A percentile compares a stretch with the other conserved stretches of the same genome.
phyloP scores from a whole-genome alignment of 37 sponge, comb jelly and placozoan species.

The Agelas oroides region DNA sequence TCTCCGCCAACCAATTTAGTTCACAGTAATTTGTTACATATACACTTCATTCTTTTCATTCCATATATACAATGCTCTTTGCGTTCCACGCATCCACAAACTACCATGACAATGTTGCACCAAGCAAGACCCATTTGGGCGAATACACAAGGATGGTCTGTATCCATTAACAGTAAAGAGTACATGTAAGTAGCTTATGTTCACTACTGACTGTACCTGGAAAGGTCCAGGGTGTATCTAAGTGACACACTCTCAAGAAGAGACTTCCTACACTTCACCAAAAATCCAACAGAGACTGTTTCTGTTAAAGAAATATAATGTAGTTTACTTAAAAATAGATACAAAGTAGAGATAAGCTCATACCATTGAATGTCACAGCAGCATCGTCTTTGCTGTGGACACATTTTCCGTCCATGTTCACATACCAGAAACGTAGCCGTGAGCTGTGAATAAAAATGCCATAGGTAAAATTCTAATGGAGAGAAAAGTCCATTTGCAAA shows the following conservation, averaged over 20 bases:
- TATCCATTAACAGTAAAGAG: too few species aligned
- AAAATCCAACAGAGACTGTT: slow-evolving; percentile 35
- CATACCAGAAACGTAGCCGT: slow-evolving; percentile 51
- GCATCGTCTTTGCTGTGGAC: slow-evolving; percentile 69
- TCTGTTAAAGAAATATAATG: neutral
- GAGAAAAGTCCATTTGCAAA: too few species aligned
- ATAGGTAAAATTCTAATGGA: too few species aligned
- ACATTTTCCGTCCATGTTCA: slow-evolving; percentile 39
- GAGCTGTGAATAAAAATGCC: neutral
- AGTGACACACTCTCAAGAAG: slow-evolving; percentile 14
- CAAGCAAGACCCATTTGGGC: too few species aligned
- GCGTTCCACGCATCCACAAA: too few species aligned
- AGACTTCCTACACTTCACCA: slow-evolving; percentile 46
- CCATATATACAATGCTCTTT: too few species aligned
- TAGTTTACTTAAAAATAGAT: neutral
- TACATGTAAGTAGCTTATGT: too few species aligned
- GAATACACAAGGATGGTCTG: too few species aligned
- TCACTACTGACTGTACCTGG: slow-evolving; percentile 31
- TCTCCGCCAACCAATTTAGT: too few species aligned
- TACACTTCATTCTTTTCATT: too few species aligned
- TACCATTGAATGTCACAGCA: slow-evolving; percentile 61
- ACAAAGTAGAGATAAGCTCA: neutral
- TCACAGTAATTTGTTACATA: too few species aligned
- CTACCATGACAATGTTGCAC: too few species aligned
- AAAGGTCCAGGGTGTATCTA: slow-evolving; percentile 34